A percentile compares a stretch with the other conserved stretches of the same genome.
phyloP scores from a whole-genome alignment of 2,888 invertebrate genomes.

The Strigamia maritima region DNA sequence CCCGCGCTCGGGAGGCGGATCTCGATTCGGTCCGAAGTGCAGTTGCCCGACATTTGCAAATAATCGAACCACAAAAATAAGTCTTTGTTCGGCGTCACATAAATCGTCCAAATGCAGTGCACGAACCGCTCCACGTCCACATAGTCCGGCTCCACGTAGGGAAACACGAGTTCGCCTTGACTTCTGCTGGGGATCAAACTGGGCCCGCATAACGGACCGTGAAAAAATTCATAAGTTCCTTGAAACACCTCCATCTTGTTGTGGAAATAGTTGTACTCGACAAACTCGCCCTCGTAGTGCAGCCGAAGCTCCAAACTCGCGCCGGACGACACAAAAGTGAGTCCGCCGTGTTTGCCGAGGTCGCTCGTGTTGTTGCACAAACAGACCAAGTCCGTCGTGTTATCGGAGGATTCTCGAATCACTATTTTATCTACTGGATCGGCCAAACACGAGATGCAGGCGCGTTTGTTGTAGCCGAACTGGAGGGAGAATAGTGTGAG shows the following conservation, averaged over 20 bases:
- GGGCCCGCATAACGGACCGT: conserved; percentile 58
- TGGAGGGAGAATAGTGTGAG: conserved; percentile 45
- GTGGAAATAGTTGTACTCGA: conserved; percentile 39
- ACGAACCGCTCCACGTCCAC: conserved; percentile 51
- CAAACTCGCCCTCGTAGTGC: conserved; percentile 28
- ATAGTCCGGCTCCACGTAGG: conserved; percentile 68
- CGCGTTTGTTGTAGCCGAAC: conserved; percentile 44
- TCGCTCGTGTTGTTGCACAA: conserved; percentile 39
- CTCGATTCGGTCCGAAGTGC: conserved; percentile 33
- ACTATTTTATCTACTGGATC: conserved; percentile 44
- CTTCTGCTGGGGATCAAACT: conserved; percentile 41
- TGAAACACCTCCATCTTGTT: conserved; percentile 71
- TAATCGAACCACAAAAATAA: conserved; percentile 83
- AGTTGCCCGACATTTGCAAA: conserved; percentile 62
- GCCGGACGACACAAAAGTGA: conserved; percentile 38
- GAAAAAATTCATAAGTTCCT: conserved; percentile 82
- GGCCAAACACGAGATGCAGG: conserved; percentile 43
- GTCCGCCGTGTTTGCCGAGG: background rate
- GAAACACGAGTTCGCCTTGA: conserved; percentile 42
- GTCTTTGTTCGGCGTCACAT: conserved; percentile 68
- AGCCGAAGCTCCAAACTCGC: conserved; percentile 13
- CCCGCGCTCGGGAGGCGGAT: conserved; percentile 58
- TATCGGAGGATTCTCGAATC: conserved; percentile 43
- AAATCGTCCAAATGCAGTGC: conserved; percentile 73
- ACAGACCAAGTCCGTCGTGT: conserved; percentile 38